These are phyloP conservation scores for Calidris pygmaea DNA, from an alignment of 2,113 vertebrate species.

Conservation along the genomic window DNA sequence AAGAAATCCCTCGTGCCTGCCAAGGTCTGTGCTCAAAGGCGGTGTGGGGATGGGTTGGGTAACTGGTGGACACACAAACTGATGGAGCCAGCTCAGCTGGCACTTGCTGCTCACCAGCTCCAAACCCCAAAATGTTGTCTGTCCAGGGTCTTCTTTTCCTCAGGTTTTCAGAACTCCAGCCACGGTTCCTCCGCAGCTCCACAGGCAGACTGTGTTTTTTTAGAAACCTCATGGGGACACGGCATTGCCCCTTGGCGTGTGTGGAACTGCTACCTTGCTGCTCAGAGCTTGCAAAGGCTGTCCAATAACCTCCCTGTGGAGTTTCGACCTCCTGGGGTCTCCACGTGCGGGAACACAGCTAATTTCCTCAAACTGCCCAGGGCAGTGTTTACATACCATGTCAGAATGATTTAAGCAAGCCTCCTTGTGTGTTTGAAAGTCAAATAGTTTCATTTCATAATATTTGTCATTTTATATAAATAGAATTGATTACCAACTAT, in stretches of 20 bases:
- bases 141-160: not conserved
- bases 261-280: not conserved
- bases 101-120: rapidly evolving
- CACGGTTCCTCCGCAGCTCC: rapidly evolving
- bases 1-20: rapidly evolving
- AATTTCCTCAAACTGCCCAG: not conserved
- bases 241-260: not conserved
- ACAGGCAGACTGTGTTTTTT: not conserved
- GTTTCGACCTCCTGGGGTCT: not conserved
- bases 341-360: rapidly evolving
- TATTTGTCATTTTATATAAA: not conserved
- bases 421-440: not conserved
- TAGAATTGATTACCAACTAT: not conserved
- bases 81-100: not conserved
- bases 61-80: rapidly evolving
- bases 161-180: not conserved
- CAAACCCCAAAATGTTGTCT: not conserved
- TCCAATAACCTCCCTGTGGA: not conserved
- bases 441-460: not conserved
- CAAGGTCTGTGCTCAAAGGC: rapidly evolving
- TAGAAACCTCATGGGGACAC: not conserved
- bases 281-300: not conserved
- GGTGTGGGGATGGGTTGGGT: not conserved
- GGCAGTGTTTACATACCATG: not conserved
- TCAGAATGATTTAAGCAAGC: not conserved